These are phyloP conservation scores for Chesias legatella DNA, from an alignment of 2,888 invertebrate genomes.

Conservation along the genomic window DNA sequence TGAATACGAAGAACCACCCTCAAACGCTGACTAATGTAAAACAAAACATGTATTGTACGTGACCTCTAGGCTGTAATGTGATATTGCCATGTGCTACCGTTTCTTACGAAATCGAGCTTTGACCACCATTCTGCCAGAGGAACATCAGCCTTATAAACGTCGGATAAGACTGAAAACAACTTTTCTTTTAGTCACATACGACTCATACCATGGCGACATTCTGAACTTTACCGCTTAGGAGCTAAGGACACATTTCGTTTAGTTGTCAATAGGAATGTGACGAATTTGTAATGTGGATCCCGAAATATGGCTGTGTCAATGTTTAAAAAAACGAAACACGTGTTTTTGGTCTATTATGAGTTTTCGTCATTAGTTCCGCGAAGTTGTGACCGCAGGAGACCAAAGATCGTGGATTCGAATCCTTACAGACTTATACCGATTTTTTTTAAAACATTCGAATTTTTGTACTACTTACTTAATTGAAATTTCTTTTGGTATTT, in stretches of 20 bases:
- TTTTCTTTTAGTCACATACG: neutral
- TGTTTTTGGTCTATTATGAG: conserved; percentile 33
- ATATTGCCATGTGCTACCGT: conserved; percentile 55
- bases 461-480: no score
- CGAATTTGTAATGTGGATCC: conserved; percentile 61
- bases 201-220: neutral
- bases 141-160: conserved; percentile 10
- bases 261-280: conserved; percentile 40
- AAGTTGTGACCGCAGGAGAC: neutral
- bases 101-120: conserved; percentile 49
- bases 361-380: conserved; percentile 2
- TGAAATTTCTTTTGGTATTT: no score
- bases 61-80: conserved; percentile 54
- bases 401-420: no score
- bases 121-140: neutral
- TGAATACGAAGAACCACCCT: conserved; percentile 1
- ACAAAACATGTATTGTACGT: conserved; percentile 37
- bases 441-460: no score
- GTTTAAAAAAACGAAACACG: conserved; percentile 48
- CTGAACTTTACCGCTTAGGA: conserved; percentile 22
- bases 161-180: conserved; percentile 18
- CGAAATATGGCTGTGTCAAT: conserved; percentile 53
- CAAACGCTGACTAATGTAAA: conserved; percentile 25
- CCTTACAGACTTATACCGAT: no score
- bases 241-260: conserved; percentile 30